These are phyloP conservation scores for Panagrolaimus sp. DNA, from an alignment of 1,140 invertebrate species.

Conservation along the genomic window DNA sequence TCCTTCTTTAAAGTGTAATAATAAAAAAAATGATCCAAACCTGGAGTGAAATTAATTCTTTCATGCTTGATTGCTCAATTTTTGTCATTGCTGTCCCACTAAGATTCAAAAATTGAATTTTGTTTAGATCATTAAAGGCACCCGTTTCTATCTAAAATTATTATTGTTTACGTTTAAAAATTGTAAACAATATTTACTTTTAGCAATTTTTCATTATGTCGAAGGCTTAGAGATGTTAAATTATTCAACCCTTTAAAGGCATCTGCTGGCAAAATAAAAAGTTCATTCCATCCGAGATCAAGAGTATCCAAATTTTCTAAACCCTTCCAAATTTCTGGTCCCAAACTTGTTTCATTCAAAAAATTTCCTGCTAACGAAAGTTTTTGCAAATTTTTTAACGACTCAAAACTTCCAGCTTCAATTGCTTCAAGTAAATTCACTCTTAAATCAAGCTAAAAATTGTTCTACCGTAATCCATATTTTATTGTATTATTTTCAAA, in stretches of 20 bases:
- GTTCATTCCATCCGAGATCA: slow-evolving; percentile 27
- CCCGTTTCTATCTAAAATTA: slow-evolving; percentile 24
- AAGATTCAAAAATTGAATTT: slow-evolving; percentile 35
- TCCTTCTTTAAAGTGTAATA: not conserved
- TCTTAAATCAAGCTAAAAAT: slow-evolving; percentile 30
- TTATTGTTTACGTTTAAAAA: not conserved
- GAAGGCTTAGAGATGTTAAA: not conserved
- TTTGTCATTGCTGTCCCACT: slow-evolving; percentile 16
- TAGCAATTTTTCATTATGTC: slow-evolving; percentile 14
- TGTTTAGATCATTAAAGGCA: slow-evolving; percentile 24
- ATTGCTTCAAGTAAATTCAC: slow-evolving; percentile 40
- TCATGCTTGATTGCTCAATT: slow-evolving; percentile 1
- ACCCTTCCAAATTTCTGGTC: slow-evolving; percentile 16
- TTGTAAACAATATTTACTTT: not conserved
- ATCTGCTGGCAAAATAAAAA: slow-evolving; percentile 13
- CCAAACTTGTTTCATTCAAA: slow-evolving; percentile 18
- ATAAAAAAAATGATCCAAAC: not conserved
- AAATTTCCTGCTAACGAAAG: slow-evolving; percentile 41
- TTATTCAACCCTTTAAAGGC: slow-evolving; percentile 15
- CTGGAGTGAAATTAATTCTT: slow-evolving; percentile 4
- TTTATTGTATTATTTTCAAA: not conserved
- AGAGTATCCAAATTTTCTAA: slow-evolving; percentile 19
- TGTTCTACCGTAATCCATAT: not conserved
- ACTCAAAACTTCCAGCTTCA: slow-evolving; percentile 23
- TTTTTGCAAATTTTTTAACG: slow-evolving; percentile 17